Percentiles rank a stretch among this genome's conserved stretches.
Conservation (phyloP, 2,113 vertebrate genomes). For the Odontesthes bonariensis region DNA sequence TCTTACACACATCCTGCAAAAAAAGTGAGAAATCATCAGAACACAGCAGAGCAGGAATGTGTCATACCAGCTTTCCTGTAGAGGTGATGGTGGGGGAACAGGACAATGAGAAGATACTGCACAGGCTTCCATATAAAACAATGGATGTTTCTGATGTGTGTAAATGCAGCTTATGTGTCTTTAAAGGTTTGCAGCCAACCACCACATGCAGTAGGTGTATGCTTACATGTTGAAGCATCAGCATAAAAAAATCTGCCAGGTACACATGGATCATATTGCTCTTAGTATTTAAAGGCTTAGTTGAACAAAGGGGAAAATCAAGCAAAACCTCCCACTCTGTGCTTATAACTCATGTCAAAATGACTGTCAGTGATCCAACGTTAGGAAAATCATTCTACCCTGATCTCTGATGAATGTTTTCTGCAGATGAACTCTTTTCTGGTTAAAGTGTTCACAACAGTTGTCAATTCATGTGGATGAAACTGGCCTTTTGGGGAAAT, state of each 20-base stretch:
- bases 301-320: conserved; percentile 30
- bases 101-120: no score
- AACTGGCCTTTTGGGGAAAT: neutral
- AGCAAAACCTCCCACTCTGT: conserved; percentile 12
- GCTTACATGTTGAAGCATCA: conserved; percentile 8
- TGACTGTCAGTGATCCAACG: neutral
- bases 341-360: conserved; percentile 1
- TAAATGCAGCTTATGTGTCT: neutral
- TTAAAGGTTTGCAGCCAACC: neutral
- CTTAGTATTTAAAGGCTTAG: conserved; percentile 10
- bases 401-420: conserved; percentile 1
- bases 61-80: no score
- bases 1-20: neutral
- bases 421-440: neutral
- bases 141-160: neutral
- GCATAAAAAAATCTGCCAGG: conserved; percentile 4
- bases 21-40: no score
- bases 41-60: no score
- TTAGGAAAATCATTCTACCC: neutral
- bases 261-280: neutral
- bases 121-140: no score
- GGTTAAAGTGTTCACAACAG: neutral
- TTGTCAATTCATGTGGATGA: neutral
- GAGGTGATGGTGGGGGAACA: no score
- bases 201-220: neutral